phyloP scores from a whole-genome alignment of 1,140 invertebrate genomes.

The Solen grandis region DNA sequence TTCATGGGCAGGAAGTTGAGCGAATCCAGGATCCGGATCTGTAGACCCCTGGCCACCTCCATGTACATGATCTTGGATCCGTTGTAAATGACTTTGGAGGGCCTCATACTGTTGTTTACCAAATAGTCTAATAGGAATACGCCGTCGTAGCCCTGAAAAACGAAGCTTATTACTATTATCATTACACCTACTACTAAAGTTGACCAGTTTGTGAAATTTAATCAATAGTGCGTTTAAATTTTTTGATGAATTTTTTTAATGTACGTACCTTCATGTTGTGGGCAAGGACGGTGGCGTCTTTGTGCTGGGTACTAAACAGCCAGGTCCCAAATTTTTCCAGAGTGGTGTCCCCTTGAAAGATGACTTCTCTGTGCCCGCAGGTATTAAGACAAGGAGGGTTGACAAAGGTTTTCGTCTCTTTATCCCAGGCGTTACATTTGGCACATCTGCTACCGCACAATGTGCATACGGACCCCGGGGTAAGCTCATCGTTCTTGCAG shows the following conservation, averaged over 20 bases:
- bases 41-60: not conserved
- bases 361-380: not conserved
- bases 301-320: not conserved
- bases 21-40: conserved; percentile 1
- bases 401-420: not conserved
- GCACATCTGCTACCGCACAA: not conserved
- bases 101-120: not conserved
- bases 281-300: not conserved
- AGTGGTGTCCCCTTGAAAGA: not conserved
- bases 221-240: not conserved
- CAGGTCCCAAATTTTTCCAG: not conserved
- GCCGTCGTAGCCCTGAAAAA: not conserved
- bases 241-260: not conserved
- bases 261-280: not conserved
- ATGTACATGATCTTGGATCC: conserved; percentile 21
- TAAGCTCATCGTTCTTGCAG: not conserved
- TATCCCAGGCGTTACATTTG: not conserved
- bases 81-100: conserved; percentile 10
- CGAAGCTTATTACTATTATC: not conserved
- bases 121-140: not conserved
- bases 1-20: not conserved
- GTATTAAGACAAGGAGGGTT: not conserved
- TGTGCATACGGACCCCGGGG: not conserved
- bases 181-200: not conserved
- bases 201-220: too few species aligned